Conservation (phyloP, 2,888 invertebrate species). For the Amiota mariae region DNA sequence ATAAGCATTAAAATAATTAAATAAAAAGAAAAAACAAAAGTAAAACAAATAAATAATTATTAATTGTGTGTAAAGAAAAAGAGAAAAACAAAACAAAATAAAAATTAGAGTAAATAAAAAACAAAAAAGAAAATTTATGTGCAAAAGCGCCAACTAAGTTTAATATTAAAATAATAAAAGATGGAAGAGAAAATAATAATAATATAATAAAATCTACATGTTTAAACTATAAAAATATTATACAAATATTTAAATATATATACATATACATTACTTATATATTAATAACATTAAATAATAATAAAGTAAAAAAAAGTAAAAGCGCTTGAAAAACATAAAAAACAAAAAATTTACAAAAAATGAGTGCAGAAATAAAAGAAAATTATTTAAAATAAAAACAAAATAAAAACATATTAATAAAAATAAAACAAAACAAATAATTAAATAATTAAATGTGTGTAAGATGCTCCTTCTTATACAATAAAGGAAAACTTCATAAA, state of each 20-base stretch:
- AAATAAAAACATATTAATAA: no score
- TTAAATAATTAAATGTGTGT: background rate
- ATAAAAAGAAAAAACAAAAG: constrained; percentile 45
- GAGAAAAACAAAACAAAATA: constrained; percentile 37
- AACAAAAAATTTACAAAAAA: constrained; percentile 1
- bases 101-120: constrained; percentile 51
- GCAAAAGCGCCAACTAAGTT: constrained; percentile 61
- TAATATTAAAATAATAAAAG: constrained; percentile 39
- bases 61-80: constrained; percentile 58
- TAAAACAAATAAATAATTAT: constrained; percentile 23
- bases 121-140: constrained; percentile 43
- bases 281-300: constrained; percentile 53
- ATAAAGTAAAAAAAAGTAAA: constrained; percentile 22
- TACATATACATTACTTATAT: constrained; percentile 41
- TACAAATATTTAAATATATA: constrained; percentile 38
- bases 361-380: background rate
- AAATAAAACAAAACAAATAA: background rate
- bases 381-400: background rate
- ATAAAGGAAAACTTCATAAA: no score
- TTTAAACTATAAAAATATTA: constrained; percentile 43
- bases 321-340: background rate
- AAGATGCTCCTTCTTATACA: no score
- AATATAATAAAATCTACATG: constrained; percentile 22
- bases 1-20: constrained; percentile 36
- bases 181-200: constrained; percentile 5